A percentile compares a stretch with the other conserved stretches of the same genome.
phyloP scores from a whole-genome alignment of 2,888 invertebrate genomes.

The Euzetes globulus region DNA sequence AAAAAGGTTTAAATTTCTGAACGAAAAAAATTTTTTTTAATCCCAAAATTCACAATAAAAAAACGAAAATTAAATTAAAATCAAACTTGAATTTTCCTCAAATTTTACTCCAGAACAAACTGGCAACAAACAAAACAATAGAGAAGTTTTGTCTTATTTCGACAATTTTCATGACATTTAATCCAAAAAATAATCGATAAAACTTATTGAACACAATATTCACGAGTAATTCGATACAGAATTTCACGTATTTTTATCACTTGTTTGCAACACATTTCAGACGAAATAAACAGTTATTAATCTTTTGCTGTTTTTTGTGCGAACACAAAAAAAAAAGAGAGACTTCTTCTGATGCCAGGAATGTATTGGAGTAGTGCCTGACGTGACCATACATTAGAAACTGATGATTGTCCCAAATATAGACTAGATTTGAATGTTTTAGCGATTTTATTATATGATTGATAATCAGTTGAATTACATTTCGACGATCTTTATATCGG shows the following conservation, averaged over 20 bases:
- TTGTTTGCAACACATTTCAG: no score
- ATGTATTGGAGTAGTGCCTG: background rate
- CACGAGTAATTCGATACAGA: no score
- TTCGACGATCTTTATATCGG: background rate
- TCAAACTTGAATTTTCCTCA: no score
- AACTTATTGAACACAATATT: no score
- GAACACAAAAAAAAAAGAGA: background rate
- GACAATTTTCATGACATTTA: no score
- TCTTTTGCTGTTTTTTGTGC: background rate
- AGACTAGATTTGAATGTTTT: background rate
- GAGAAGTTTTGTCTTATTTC: no score
- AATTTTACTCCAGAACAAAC: no score
- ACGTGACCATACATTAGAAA: conserved; percentile 18
- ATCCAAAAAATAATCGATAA: no score
- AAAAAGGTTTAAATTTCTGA: background rate
- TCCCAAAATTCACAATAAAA: no score
- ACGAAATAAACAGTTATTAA: background rate
- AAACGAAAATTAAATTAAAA: no score
- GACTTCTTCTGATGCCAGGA: background rate
- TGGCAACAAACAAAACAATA: no score
- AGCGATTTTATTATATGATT: background rate
- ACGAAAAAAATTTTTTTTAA: background rate
- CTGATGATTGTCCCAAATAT: conserved; percentile 16
- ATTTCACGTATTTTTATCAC: no score
- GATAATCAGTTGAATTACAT: background rate